Conservation (phyloP, 2,888 invertebrate genomes). For the Asteroscopus sphinx region DNA sequence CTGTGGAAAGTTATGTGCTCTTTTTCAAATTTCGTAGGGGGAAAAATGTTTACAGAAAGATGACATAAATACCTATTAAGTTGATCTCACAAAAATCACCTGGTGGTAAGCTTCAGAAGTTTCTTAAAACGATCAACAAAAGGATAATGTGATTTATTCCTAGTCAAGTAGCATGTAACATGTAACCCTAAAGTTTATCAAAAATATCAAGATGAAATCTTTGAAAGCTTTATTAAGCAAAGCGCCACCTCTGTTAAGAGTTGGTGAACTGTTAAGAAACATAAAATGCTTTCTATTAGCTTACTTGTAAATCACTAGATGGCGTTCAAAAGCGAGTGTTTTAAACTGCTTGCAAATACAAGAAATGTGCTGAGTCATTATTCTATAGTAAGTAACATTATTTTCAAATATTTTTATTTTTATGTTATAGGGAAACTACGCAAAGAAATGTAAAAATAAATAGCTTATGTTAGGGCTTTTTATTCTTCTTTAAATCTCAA, state of each 20-base stretch:
- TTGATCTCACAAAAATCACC: too few relatives aligned
- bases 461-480: background rate
- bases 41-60: too few relatives aligned
- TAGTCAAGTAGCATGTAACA: too few relatives aligned
- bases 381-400: background rate
- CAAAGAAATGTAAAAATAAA: background rate
- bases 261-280: too few relatives aligned
- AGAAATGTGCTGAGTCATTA: background rate
- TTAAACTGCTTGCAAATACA: background rate
- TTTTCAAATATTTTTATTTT: background rate
- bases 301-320: background rate
- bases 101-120: too few relatives aligned
- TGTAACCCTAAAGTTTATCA: too few relatives aligned
- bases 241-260: slow-evolving; percentile 26
- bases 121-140: too few relatives aligned
- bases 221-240: background rate
- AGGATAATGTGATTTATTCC: too few relatives aligned
- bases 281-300: background rate
- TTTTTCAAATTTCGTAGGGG: too few relatives aligned
- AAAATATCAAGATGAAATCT: background rate
- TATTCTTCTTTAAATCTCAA: background rate
- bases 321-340: background rate
- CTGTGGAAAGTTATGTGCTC: too few relatives aligned
- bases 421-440: background rate
- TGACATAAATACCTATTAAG: too few relatives aligned